Percentiles rank a stretch among this genome's conserved stretches.
Evolutionary conservation across 2,888 invertebrate species (phyloP).

Genomic region (Drosophila quinaria): DNA sequence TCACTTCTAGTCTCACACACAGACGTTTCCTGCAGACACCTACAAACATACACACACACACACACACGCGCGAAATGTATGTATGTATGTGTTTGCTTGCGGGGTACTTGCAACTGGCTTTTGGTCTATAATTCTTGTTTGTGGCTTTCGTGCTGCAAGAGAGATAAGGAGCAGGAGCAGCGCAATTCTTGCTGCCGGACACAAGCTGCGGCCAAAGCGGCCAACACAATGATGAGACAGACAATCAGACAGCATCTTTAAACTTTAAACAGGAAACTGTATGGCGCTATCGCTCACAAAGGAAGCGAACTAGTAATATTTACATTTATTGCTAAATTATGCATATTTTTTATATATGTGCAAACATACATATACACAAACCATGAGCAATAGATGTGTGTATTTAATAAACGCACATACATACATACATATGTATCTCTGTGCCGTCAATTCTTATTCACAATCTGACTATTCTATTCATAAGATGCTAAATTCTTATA

Average conservation of each 20-base stretch:
- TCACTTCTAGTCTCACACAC: slow-evolving; percentile 64
- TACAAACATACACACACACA: slow-evolving; percentile 16
- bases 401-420: slow-evolving; percentile 11
- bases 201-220: slow-evolving; percentile 29
- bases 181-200: slow-evolving; percentile 31
- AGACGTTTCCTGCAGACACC: slow-evolving; percentile 52
- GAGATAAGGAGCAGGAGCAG: slow-evolving; percentile 72
- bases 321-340: slow-evolving; percentile 67
- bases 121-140: slow-evolving; percentile 80
- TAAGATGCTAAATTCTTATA: neutral
- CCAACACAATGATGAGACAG: slow-evolving; percentile 8
- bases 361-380: slow-evolving; percentile 24
- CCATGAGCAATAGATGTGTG: slow-evolving; percentile 23
- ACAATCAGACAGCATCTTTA: slow-evolving; percentile 36
- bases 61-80: too few species aligned
- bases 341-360: slow-evolving; percentile 45
- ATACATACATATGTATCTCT: neutral
- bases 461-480: slow-evolving; percentile 1
- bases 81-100: slow-evolving; percentile 26
- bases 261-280: slow-evolving; percentile 71
- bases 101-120: slow-evolving; percentile 73
- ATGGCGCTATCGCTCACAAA: slow-evolving; percentile 75
- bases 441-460: slow-evolving; percentile 9
- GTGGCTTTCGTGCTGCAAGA: slow-evolving; percentile 70
- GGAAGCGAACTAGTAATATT: slow-evolving; percentile 66